Evolutionary conservation across 2,797 vertebrate species (phyloP), one percentile per base, ranked within the genome.

Genomic region (Vireo griseus): DNA sequence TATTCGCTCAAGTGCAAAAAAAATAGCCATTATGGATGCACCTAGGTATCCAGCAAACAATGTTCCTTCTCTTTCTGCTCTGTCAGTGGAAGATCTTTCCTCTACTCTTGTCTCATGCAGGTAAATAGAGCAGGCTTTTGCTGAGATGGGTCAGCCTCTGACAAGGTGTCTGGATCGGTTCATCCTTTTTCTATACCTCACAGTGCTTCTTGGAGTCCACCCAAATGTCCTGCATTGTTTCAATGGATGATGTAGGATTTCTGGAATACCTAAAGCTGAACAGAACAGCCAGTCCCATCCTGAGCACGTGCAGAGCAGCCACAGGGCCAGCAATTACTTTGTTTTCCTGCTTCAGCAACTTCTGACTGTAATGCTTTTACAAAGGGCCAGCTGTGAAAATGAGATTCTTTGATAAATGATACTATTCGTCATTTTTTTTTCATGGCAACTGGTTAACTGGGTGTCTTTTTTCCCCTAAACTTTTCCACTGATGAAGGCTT

Each of bases 301-400:
- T 61, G 33, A 88, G 58, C 50, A 69, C 15, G 39, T 80, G 63
- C 84, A 81, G 66, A 81, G 66, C 58, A 67, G 50, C 45, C 29
- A 18, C 45, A 85, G 28, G 57, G 16, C 31, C 61, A 65, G 50
- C 15, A 86, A 68, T 58, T 77, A 16, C 51, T 86, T 92, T 7
- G 2, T 78, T 90, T 86, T 80, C 26, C 89, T 77, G 44, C 40
- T 83, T 13, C 69, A 75, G 51, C n/a, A 86, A 45, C 16, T 37
- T 83, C 39, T 76, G 59, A 26, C 86, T 66, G 21, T 66, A 90
- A 55, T 15, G 25, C 9, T 80, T 71, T 79, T 80, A 86, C 50
- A 74, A 81, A 93, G 26, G 26, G 8, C 51, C 76, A 94, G 76
- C 66, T 96, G 85, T 83, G 52, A 85, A 80, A 95, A 90, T 78